phyloP scores from a whole-genome alignment of 2,888 invertebrate genomes.

The Heliconius charithonia region DNA sequence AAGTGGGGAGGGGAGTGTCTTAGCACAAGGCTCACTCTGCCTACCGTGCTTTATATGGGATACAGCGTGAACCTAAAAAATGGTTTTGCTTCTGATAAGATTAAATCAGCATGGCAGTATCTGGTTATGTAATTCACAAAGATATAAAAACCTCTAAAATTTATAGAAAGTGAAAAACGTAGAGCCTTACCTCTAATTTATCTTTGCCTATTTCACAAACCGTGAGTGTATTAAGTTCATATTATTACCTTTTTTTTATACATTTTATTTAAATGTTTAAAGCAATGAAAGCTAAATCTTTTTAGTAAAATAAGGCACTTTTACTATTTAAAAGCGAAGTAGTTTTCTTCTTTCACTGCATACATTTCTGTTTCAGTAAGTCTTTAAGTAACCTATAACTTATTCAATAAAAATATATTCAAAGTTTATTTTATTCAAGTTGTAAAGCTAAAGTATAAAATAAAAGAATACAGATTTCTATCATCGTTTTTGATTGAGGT shows the following conservation, averaged over 20 bases:
- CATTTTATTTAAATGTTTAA: background rate
- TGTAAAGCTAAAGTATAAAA: too few relatives aligned
- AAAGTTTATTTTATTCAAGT: too few relatives aligned
- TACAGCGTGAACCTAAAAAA: too few relatives aligned
- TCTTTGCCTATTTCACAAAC: background rate
- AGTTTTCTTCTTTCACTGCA: background rate
- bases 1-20: too few relatives aligned
- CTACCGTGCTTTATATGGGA: too few relatives aligned
- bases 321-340: background rate
- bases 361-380: background rate
- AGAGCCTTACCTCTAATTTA: background rate
- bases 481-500: too few relatives aligned
- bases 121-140: background rate
- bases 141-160: background rate
- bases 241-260: too few relatives aligned
- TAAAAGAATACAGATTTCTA: too few relatives aligned
- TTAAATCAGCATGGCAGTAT: background rate
- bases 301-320: background rate
- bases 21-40: too few relatives aligned
- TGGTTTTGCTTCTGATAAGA: background rate
- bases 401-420: background rate
- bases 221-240: too few relatives aligned
- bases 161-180: background rate
- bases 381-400: background rate
- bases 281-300: background rate